Percentiles rank a stretch among this genome's conserved stretches.
Conservation (phyloP, 2,888 invertebrate genomes). For the Torymus auratus region DNA sequence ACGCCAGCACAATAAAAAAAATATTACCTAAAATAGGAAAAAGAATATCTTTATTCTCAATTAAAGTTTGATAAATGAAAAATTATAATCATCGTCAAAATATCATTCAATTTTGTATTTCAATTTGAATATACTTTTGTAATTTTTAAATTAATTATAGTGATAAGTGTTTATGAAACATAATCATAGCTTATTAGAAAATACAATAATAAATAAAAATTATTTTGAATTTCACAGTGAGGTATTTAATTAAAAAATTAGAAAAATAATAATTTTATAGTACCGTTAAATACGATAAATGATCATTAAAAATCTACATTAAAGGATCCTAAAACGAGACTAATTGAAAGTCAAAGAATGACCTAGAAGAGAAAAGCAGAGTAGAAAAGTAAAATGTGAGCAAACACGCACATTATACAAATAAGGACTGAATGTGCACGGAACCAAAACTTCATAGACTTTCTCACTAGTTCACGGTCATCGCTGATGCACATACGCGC, state of each 20-base stretch:
- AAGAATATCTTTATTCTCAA: background rate
- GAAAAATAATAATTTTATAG: no score
- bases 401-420: conserved; percentile 66
- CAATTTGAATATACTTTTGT: background rate
- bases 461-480: conserved; percentile 68
- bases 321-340: conserved; percentile 35
- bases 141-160: no score
- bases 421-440: conserved; percentile 74
- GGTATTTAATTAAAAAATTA: no score
- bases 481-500: conserved; percentile 48
- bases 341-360: conserved; percentile 66
- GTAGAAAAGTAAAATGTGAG: conserved; percentile 73
- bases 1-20: conserved; percentile 69
- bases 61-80: background rate
- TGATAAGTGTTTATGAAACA: background rate
- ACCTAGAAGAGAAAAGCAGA: conserved; percentile 72
- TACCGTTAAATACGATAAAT: no score
- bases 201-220: background rate
- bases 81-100: background rate
- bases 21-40: conserved; percentile 66
- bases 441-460: conserved; percentile 73
- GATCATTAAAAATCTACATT: conserved; percentile 9
- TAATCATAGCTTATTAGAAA: background rate
- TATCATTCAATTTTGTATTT: conserved; percentile 9
- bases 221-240: background rate